phyloP scores from a whole-genome alignment of 1,140 invertebrate genomes.

The Mercenaria mercenaria region DNA sequence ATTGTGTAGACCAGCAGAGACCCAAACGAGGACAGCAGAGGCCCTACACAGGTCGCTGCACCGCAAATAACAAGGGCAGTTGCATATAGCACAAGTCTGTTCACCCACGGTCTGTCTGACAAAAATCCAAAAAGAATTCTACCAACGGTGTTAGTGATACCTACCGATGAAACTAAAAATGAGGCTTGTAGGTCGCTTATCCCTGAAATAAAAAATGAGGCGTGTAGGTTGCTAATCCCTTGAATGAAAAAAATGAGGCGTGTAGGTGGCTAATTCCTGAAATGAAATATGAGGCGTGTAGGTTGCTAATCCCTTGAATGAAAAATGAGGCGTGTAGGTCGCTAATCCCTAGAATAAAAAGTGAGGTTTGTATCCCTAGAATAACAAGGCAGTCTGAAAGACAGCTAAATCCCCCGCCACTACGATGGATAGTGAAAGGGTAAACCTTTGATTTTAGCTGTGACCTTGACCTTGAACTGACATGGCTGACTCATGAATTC shows the following conservation, averaged over 20 bases:
- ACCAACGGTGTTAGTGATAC: constrained; percentile 46
- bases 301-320: neutral
- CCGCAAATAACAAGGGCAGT: constrained; percentile 41
- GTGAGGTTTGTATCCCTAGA: no score
- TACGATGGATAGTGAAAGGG: no score
- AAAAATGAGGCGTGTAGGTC: no score
- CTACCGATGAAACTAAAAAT: constrained; percentile 26
- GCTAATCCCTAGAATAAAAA: no score
- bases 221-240: no score
- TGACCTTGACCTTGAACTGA: no score
- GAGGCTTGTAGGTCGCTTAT: neutral
- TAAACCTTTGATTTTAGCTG: no score
- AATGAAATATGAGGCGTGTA: neutral
- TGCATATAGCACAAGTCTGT: constrained; percentile 18
- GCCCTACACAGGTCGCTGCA: neutral
- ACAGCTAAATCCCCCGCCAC: no score
- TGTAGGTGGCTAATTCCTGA: no score
- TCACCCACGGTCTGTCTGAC: constrained; percentile 35
- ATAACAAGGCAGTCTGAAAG: no score
- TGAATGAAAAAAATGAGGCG: no score
- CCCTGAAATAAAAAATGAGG: constrained; percentile 37
- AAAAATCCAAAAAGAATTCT: constrained; percentile 36
- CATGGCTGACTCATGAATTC: no score
- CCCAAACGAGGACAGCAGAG: neutral
- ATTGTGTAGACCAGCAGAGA: constrained; percentile 4